Conservation (phyloP, 2,113 vertebrate genomes). For the Chlorodrepanis virens region DNA sequence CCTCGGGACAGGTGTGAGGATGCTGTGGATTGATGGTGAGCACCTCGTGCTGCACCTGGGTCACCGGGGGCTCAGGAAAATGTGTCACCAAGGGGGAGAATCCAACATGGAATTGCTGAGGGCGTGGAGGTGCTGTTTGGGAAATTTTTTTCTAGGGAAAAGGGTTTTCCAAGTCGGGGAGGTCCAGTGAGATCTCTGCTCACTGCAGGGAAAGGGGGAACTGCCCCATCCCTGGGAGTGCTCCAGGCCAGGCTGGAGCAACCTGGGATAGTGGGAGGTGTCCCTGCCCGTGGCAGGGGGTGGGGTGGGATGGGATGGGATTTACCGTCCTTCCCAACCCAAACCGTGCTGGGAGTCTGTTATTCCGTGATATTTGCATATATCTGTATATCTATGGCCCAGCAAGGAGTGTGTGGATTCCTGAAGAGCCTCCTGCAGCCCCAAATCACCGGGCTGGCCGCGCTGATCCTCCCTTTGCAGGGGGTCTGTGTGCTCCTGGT, state of each 20-base stretch:
- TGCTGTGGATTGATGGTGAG: accelerated
- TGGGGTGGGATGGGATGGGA: neutral
- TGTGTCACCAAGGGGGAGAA: accelerated
- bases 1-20: accelerated
- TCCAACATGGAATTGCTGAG: neutral
- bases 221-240: neutral
- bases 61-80: neutral
- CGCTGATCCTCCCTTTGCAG: neutral
- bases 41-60: neutral
- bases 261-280: neutral
- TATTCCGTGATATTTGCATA: accelerated
- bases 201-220: neutral
- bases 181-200: neutral
- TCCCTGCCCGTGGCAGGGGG: neutral
- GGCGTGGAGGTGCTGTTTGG: too few relatives aligned
- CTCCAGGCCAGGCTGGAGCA: neutral
- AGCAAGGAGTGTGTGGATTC: neutral
- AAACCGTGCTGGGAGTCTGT: accelerated
- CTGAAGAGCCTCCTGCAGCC: neutral
- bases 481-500: neutral
- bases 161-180: neutral
- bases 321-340: neutral
- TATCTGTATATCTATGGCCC: accelerated
- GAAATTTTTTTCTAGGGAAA: accelerated
- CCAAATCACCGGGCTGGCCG: accelerated